Conservation (phyloP, 2,113 vertebrate genomes). For the Eptesicus fuscus region DNA sequence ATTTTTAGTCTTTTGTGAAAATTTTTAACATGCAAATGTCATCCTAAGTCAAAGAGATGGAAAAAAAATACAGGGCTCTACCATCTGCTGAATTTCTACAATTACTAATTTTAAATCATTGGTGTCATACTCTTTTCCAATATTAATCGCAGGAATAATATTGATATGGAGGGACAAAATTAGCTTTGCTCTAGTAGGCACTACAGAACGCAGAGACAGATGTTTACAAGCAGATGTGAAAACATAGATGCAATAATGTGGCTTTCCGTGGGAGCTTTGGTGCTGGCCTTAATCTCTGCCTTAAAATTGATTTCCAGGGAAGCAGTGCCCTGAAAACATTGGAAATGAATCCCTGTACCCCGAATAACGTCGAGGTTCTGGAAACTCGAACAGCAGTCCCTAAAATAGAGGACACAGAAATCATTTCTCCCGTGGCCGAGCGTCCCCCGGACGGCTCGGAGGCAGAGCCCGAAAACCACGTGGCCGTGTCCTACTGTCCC, state of each 20-base stretch:
- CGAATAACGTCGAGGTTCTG: conserved; percentile 92
- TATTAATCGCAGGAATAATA: background rate
- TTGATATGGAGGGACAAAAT: background rate
- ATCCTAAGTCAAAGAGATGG: background rate
- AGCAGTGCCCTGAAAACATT: conserved; percentile 82
- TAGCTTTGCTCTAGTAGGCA: background rate
- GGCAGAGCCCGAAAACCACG: conserved; percentile 84
- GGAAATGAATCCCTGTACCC: conserved; percentile 91
- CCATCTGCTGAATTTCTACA: background rate
- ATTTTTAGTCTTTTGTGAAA: background rate
- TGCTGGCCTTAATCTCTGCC: background rate
- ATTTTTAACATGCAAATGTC: background rate
- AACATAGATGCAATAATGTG: background rate
- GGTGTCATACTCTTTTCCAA: background rate
- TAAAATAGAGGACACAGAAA: conserved; percentile 88
- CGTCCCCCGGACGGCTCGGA: conserved; percentile 80
- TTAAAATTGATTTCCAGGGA: conserved; percentile 75
- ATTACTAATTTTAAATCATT: background rate
- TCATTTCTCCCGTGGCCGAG: conserved; percentile 83
- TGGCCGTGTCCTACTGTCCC: conserved; percentile 89
- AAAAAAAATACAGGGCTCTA: background rate
- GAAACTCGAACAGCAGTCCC: conserved; percentile 84
- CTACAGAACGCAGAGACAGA: background rate
- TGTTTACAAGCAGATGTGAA: background rate
- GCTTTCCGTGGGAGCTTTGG: background rate